phyloP scores from a whole-genome alignment of 2,888 invertebrate genomes.

The Mesochorus sp. region DNA sequence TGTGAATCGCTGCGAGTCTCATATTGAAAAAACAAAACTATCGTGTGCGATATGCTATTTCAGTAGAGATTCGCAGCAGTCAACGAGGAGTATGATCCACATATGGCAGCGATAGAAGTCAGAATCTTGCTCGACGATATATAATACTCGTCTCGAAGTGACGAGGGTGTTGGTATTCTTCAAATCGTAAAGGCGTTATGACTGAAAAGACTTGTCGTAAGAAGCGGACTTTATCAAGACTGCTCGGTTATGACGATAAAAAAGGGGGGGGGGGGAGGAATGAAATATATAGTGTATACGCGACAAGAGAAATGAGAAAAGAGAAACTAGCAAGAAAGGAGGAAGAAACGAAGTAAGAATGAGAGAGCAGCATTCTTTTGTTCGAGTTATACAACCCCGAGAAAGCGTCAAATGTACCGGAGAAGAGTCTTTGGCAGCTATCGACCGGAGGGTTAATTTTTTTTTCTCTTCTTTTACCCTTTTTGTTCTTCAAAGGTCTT shows the following conservation, averaged over 20 bases:
- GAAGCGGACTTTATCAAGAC: conserved; percentile 53
- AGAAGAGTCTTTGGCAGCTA: conserved; percentile 43
- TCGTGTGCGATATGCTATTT: not conserved
- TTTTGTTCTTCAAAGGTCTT: conserved; percentile 1
- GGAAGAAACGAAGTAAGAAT: conserved; percentile 32
- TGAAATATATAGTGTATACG: conserved; percentile 46
- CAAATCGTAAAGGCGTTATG: conserved; percentile 14
- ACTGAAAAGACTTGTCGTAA: conserved; percentile 24
- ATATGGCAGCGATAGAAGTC: not conserved
- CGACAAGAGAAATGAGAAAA: conserved; percentile 18
- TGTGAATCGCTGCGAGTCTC: not conserved
- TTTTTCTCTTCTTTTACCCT: conserved; percentile 21
- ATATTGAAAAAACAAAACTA: not conserved
- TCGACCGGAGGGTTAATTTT: conserved; percentile 47
- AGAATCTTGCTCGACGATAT: conserved; percentile 17
- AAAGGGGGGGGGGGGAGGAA: conserved; percentile 43
- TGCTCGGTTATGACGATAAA: conserved; percentile 48
- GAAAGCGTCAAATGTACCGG: conserved; percentile 49
- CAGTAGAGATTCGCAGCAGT: not conserved
- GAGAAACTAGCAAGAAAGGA: conserved; percentile 14
- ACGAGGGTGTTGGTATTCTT: conserved; percentile 3
- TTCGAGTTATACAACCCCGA: conserved; percentile 47
- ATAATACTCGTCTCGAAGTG: not conserved
- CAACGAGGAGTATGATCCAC: not conserved
- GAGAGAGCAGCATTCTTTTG: conserved; percentile 58